Base-by-base conservation (phyloP, 2,113 vertebrate species). In the Siniperca knerii region DNA sequence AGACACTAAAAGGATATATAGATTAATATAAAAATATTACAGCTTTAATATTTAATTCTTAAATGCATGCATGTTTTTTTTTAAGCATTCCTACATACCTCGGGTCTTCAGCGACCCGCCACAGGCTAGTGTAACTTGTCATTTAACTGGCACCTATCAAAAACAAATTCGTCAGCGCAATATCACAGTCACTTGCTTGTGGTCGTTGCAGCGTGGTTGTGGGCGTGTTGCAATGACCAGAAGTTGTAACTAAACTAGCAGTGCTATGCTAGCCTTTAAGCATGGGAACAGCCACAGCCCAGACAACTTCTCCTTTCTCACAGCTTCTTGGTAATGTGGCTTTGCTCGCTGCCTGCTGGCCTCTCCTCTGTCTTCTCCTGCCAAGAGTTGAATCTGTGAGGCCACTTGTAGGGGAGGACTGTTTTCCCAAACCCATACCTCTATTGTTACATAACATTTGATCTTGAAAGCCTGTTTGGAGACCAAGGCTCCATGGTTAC, bases 301-400 rank as follows among this genome's bases (percentile, higher is more conserved):
- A 6, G 65, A 33, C 84, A 23, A 48, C 66, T 6, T 69, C 78
- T 76, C 42, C 79, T 81, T 84, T 62, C 75, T 81, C 69, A 29
- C 54, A 61, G 75, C 81, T 33, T 54, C 65, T 77, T 20, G 75
- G 58, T 83, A 67, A 60, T 6, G 60, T 76, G 74, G 66, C 76
- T 77, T n/a, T 7, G 16, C 69, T 87, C 81, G 5, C 73, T 67
- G 87, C 72, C 79, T 62, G 77, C 81, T 89, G 88, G 78, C 86
- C 79, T 71, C 55, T 37, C 20, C 29, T 54, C 79, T 29, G 40
- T 71, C 70, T 87, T 67, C 78, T 69, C 70, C 87, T 92, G 92
- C 90, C 90, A 94, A 88, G 55, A 82, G 75, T 57, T 79, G 75
- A 78, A 80, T 89, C 70, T 89, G 85, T 75, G 86, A 84, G 92